Percentiles rank a stretch among this genome's conserved stretches.
Evolutionary conservation across 2,797 vertebrate genomes (phyloP).

Genomic region (Gallinago stenura): DNA sequence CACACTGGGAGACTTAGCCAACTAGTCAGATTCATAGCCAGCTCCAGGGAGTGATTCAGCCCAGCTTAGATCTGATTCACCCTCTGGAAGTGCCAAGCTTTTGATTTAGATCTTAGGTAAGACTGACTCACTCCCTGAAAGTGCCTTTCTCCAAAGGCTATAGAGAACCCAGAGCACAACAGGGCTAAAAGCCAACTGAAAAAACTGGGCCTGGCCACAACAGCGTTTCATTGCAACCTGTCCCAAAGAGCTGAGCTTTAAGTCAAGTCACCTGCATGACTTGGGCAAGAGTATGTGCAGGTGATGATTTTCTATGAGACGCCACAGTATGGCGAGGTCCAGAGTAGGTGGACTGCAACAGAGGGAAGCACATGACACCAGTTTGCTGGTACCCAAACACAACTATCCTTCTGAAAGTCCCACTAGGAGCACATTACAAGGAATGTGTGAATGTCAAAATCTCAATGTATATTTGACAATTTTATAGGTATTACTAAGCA

Average conservation of each 20-base stretch:
- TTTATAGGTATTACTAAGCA: not conserved
- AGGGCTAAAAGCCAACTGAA: not conserved
- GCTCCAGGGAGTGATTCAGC: conserved; percentile 37
- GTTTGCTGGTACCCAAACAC: not conserved
- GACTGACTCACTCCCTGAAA: conserved; percentile 33
- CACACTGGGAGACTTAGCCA: not conserved
- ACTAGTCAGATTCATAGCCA: conserved; percentile 12
- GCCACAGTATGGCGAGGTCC: not conserved
- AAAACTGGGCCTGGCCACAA: not conserved
- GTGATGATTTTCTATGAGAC: not conserved
- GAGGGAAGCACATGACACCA: not conserved
- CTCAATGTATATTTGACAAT: not conserved
- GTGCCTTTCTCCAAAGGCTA: not conserved
- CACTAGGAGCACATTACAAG: not conserved
- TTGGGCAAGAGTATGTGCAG: not conserved
- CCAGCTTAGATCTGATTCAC: conserved; percentile 31
- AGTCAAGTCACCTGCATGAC: not conserved
- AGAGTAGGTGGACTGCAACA: not conserved
- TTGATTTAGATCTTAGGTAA: conserved; percentile 25
- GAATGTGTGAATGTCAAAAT: not conserved
- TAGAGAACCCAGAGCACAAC: not conserved
- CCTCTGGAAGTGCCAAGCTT: conserved; percentile 15
- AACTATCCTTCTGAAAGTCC: not conserved
- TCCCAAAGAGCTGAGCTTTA: not conserved
- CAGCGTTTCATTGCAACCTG: not conserved